Evolutionary conservation across 2,888 invertebrate genomes (phyloP), one percentile per base, ranked within the genome.

Genomic region (Sminthurides aquaticus): DNA sequence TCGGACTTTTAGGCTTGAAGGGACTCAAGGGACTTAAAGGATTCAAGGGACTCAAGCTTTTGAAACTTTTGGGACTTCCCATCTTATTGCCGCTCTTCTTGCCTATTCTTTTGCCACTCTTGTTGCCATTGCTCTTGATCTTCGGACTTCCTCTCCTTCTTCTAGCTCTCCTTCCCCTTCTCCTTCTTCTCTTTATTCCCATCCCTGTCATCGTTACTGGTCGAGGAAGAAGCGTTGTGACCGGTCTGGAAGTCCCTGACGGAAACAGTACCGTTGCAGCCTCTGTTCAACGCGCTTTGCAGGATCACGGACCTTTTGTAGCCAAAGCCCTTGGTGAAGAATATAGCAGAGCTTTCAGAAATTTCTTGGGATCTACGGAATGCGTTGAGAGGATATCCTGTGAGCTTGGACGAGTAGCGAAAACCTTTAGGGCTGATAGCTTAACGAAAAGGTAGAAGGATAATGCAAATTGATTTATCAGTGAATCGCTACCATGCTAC

Each of bases 321-420:
- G 58, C 56, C 52, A 55, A 49, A 29, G 20, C 49, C 1, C 18
- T 63, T 1, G 24, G 56, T 25, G 57, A 63, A n/a, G 63, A 63
- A 24, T 63, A 63, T 24, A 11, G 49, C 2, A 26, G 63, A 22
- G 28, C 57, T 2, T 63, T 63, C 52, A 49, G 26, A 29, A 27
- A 49, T 18, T 57, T 63, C 28, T 22, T 63, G 57, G 48, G 48
- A 26, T 64, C 67, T 1, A 34, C 54, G 1, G 64, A 67, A 25
- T 67, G 67, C 29, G 62, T 67, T 11, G 67, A 67, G 28, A 58
- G 67, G 28, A 64, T 67, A 27, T 64, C 67, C 25, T 67, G 67
- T 43, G 67, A 67, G 57, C 15, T 67, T 8, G 55, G 49, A 8
- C 43, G 62, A 11, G 64, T 67, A 8, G 58, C 67, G 2, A 62